Percentiles rank a stretch among this genome's conserved stretches.
Evolutionary conservation across 2,797 vertebrate genomes (phyloP).

Genomic region (Gobio occitaniae): DNA sequence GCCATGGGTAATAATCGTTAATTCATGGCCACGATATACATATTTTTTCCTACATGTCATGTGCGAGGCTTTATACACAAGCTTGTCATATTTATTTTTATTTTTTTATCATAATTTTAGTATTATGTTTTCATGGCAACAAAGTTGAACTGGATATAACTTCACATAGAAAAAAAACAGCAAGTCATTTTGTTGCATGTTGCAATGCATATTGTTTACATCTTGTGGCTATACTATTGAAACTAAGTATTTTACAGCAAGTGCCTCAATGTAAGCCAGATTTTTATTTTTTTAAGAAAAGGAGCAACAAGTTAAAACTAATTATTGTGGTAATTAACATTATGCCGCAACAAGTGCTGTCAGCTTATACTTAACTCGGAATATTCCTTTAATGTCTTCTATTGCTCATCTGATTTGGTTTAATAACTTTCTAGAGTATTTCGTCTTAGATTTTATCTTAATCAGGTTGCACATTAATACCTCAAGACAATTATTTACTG

Average conservation of each 20-base stretch:
- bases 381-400: background rate
- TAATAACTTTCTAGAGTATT: background rate
- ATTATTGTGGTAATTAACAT: background rate
- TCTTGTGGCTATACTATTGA: background rate
- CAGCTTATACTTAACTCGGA: background rate
- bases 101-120: background rate
- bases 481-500: constrained; percentile 5
- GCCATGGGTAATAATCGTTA: background rate
- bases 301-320: background rate
- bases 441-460: background rate
- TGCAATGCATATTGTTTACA: background rate
- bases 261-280: background rate
- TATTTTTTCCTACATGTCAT: background rate
- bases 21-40: background rate
- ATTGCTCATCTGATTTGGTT: background rate
- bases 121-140: background rate
- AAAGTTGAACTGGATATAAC: background rate
- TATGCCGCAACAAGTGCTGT: background rate
- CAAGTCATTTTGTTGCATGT: background rate
- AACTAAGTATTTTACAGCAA: background rate
- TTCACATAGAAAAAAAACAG: background rate
- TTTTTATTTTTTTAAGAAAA: background rate
- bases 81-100: too few relatives aligned
- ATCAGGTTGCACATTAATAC: background rate
- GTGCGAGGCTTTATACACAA: too few relatives aligned